These are phyloP conservation scores for Anser cygnoides DNA, from an alignment of 2,113 vertebrate species.

Conservation along the genomic window DNA sequence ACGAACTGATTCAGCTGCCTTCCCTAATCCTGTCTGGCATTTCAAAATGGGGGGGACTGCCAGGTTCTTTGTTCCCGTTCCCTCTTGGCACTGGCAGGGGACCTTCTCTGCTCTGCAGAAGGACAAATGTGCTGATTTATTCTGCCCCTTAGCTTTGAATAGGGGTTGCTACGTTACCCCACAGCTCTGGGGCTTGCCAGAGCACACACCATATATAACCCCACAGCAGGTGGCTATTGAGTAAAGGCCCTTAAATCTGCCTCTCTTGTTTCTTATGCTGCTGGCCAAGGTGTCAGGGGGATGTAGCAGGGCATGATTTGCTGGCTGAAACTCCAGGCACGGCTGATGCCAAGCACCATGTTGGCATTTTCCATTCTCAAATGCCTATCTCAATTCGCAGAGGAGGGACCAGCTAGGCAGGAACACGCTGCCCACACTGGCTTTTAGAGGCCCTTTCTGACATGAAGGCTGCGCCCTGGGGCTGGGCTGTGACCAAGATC, in stretches of 20 bases:
- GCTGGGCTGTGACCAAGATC: background rate
- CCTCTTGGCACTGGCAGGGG: conserved; percentile 52
- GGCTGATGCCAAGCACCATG: conserved; percentile 32
- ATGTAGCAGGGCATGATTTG: conserved; percentile 37
- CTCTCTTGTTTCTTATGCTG: conserved; percentile 56
- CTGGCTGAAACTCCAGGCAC: conserved; percentile 26
- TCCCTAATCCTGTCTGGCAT: conserved; percentile 58
- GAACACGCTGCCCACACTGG: background rate
- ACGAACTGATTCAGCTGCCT: conserved; percentile 57
- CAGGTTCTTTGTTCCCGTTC: conserved; percentile 67
- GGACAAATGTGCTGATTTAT: conserved; percentile 73
- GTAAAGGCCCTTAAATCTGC: conserved; percentile 63
- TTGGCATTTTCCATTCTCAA: conserved; percentile 31
- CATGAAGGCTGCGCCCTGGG: background rate
- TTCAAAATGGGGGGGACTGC: conserved; percentile 64
- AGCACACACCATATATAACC: conserved; percentile 66
- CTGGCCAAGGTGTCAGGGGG: conserved; percentile 40
- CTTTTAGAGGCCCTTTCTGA: background rate
- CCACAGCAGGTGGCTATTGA: conserved; percentile 73
- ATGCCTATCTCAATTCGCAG: conserved; percentile 38
- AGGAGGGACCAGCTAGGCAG: background rate
- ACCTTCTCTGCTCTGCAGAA: conserved; percentile 59
- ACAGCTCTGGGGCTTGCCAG: conserved; percentile 61
- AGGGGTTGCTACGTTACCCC: conserved; percentile 73
- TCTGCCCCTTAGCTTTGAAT: conserved; percentile 71